These are phyloP conservation scores for Oncopeltus fasciatus DNA, from an alignment of 1,140 invertebrate species.

Conservation along the genomic window DNA sequence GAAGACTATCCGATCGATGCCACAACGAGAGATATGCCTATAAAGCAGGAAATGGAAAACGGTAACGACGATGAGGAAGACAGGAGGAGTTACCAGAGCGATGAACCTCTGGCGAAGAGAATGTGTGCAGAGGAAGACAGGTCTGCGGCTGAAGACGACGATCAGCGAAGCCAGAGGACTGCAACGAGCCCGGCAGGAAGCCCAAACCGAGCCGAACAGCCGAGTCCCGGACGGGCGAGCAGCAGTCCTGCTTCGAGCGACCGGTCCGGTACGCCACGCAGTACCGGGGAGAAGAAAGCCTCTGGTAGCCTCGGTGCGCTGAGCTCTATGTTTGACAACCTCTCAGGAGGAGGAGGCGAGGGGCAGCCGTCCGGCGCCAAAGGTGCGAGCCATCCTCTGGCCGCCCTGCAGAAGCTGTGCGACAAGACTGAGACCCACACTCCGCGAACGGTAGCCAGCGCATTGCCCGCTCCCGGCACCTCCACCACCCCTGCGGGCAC, in stretches of 20 bases:
- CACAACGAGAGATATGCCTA: not conserved
- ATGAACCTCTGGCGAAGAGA: conserved; percentile 25
- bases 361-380: conserved; percentile 37
- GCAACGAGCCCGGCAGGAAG: conserved; percentile 23
- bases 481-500: conserved; percentile 32
- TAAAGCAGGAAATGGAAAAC: conserved; percentile 40
- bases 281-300: conserved; percentile 52
- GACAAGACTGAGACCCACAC: conserved; percentile 77
- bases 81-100: conserved; percentile 35
- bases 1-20: conserved; percentile 24
- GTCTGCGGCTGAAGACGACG: conserved; percentile 33
- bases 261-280: conserved; percentile 49
- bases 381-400: conserved; percentile 66
- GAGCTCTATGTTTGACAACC: conserved; percentile 77
- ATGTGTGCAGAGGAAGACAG: conserved; percentile 8
- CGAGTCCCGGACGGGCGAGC: conserved; percentile 43
- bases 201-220: conserved; percentile 39
- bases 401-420: conserved; percentile 84
- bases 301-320: conserved; percentile 61
- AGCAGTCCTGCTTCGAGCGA: conserved; percentile 56
- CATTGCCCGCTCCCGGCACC: conserved; percentile 24
- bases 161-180: conserved; percentile 25
- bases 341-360: conserved; percentile 39
- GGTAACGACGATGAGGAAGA: conserved; percentile 37
- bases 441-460: conserved; percentile 23